These are phyloP conservation scores for Bothrops jararaca DNA, from an alignment of 2,113 vertebrate genomes.

Conservation along the genomic window DNA sequence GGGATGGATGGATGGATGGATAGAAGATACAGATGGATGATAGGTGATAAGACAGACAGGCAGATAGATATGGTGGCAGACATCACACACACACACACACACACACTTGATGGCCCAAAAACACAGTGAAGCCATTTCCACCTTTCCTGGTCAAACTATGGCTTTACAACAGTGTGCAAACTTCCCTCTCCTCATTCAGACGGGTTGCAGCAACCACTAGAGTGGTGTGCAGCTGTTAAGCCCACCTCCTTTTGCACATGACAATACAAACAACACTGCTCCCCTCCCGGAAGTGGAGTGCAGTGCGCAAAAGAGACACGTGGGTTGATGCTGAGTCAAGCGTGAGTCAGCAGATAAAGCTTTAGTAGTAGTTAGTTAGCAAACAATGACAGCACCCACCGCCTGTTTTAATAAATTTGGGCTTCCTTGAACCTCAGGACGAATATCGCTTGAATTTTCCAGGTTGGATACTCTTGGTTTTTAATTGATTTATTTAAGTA, in stretches of 20 bases:
- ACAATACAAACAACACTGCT: not conserved
- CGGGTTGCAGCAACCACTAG: not conserved
- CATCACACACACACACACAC: no score
- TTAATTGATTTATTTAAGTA: not conserved
- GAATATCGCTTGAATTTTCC: not conserved
- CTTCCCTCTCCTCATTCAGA: not conserved
- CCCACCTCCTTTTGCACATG: not conserved
- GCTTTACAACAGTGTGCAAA: not conserved
- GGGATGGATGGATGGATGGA: not conserved
- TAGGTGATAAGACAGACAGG: no score
- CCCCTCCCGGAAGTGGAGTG: not conserved
- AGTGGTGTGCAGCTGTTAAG: not conserved
- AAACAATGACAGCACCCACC: not conserved
- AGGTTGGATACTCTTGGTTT: not conserved
- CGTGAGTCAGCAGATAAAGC: not conserved
- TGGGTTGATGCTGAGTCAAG: not conserved
- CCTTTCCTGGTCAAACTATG: not conserved
- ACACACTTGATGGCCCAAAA: not conserved
- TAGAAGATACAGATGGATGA: no score
- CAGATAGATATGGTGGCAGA: no score
- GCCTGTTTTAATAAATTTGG: not conserved
- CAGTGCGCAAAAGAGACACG: not conserved
- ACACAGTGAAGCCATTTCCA: not conserved
- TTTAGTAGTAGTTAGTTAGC: not conserved
- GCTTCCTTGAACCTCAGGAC: not conserved